Conservation (phyloP, 2,888 invertebrate genomes). For the Plebejus anna region DNA sequence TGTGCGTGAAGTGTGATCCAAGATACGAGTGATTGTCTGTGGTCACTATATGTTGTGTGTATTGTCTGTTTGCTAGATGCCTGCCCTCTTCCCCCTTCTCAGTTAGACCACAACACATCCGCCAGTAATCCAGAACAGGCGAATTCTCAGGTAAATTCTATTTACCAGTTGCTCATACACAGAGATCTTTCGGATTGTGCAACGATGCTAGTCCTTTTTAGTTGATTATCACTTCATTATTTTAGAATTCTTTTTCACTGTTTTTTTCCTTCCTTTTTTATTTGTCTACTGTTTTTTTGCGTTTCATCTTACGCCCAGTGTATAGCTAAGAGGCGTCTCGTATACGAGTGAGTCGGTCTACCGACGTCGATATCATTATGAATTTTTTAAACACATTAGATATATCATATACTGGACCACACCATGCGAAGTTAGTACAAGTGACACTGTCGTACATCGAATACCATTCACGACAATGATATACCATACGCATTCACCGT, state of each 20-base stretch:
- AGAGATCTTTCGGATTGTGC: slow-evolving; percentile 75
- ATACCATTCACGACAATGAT: slow-evolving; percentile 38
- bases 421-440: slow-evolving; percentile 71
- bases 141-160: slow-evolving; percentile 82
- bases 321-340: slow-evolving; percentile 53
- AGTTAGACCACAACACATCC: slow-evolving; percentile 93
- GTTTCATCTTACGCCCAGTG: slow-evolving; percentile 69
- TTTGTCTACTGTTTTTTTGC: slow-evolving; percentile 56
- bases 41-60: slow-evolving; percentile 84
- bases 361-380: slow-evolving; percentile 40
- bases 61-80: slow-evolving; percentile 97
- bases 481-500: slow-evolving; percentile 57
- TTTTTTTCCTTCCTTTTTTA: slow-evolving; percentile 59
- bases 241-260: slow-evolving; percentile 69
- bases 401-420: slow-evolving; percentile 70
- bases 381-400: slow-evolving; percentile 65
- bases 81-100: slow-evolving; percentile 93
- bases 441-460: slow-evolving; percentile 74
- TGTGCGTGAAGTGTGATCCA: slow-evolving; percentile 78
- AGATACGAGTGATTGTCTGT: slow-evolving; percentile 78
- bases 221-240: slow-evolving; percentile 74
- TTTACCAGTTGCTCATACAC: slow-evolving; percentile 74
- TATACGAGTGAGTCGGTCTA: slow-evolving; percentile 49
- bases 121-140: slow-evolving; percentile 85
- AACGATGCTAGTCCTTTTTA: slow-evolving; percentile 72